phyloP scores from a whole-genome alignment of 2,113 vertebrate species.

The Tupaia chinensis region DNA sequence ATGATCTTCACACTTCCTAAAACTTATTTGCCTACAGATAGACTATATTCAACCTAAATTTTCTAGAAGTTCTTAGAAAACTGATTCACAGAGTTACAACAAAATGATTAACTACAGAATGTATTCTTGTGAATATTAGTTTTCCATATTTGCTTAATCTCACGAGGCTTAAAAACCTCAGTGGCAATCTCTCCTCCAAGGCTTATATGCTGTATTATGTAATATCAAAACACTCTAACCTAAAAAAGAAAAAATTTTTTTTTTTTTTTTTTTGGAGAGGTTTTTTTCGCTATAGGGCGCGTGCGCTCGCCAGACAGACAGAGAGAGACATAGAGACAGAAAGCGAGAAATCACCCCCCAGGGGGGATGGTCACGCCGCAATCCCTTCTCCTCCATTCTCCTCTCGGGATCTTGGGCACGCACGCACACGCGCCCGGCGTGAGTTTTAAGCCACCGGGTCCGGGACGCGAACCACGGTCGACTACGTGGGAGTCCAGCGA shows the following conservation, averaged over 20 bases:
- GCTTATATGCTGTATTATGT: background rate
- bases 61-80: constrained; percentile 52
- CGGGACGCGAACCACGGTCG: too few relatives aligned
- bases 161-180: constrained; percentile 57
- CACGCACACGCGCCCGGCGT: too few relatives aligned
- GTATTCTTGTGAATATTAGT: constrained; percentile 20
- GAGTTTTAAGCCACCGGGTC: too few relatives aligned
- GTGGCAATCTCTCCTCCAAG: background rate
- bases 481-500: too few relatives aligned
- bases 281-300: too few relatives aligned
- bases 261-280: too few relatives aligned
- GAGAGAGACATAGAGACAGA: too few relatives aligned
- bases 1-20: background rate
- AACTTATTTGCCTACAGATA: background rate
- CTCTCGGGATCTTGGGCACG: too few relatives aligned
- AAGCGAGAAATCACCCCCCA: too few relatives aligned
- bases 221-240: constrained; percentile 44
- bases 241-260: constrained; percentile 22
- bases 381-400: too few relatives aligned
- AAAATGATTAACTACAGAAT: constrained; percentile 4
- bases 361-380: too few relatives aligned
- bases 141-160: constrained; percentile 66
- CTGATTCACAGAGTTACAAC: background rate
- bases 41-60: constrained; percentile 32
- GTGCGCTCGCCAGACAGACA: too few relatives aligned